These are phyloP conservation scores for Pelobates fuscus DNA, from an alignment of 2,113 vertebrate species.

Conservation along the genomic window DNA sequence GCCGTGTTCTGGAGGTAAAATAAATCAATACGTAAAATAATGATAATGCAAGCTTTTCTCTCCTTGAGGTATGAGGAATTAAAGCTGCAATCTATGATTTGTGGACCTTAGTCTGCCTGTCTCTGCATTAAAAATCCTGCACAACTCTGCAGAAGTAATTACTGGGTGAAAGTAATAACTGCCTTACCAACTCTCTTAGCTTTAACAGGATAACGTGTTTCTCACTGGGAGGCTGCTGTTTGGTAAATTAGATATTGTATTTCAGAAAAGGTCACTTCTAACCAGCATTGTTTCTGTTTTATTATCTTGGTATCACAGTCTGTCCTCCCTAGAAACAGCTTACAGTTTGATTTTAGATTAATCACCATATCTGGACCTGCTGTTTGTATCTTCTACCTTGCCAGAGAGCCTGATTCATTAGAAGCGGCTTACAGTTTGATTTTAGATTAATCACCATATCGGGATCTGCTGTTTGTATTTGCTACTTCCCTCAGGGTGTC, in stretches of 20 bases:
- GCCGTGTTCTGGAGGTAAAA: neutral
- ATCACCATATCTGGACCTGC: conserved; percentile 47
- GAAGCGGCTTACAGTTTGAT: conserved; percentile 52
- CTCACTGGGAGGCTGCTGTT: conserved; percentile 58
- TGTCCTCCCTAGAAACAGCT: conserved; percentile 52
- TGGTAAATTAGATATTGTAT: conserved; percentile 66
- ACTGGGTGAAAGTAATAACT: conserved; percentile 63
- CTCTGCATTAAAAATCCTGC: conserved; percentile 60
- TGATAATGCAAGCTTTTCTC: conserved; percentile 8
- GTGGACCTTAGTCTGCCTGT: conserved; percentile 49
- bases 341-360: conserved; percentile 53
- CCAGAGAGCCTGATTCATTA: conserved; percentile 51
- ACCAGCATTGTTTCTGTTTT: conserved; percentile 56
- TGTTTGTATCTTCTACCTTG: conserved; percentile 53
- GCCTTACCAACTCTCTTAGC: conserved; percentile 55
- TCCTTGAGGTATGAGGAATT: conserved; percentile 25
- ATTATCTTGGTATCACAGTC: conserved; percentile 57
- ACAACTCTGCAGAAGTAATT: conserved; percentile 62
- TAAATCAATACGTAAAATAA: neutral
- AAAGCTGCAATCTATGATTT: conserved; percentile 16
- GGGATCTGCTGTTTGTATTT: conserved; percentile 53
- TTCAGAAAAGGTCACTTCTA: conserved; percentile 62
- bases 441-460: conserved; percentile 32
- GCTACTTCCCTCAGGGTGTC: conserved; percentile 58
- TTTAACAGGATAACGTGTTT: conserved; percentile 56